Conservation (phyloP, 2,113 vertebrate species). For the Passerina amoena region DNA sequence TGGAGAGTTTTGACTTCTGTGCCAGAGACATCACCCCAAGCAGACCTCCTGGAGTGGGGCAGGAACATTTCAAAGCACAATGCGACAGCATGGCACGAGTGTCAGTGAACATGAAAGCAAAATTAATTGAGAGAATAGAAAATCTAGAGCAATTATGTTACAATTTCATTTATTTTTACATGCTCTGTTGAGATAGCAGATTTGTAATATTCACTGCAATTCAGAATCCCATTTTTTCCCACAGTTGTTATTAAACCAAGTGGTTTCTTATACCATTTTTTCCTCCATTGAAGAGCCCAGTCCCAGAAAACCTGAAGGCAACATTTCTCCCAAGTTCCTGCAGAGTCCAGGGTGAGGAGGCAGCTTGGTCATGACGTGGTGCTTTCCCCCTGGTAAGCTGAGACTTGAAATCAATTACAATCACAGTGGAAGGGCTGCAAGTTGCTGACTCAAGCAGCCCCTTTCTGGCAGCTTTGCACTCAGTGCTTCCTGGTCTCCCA, state of each 20-base stretch:
- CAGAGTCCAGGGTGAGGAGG: neutral
- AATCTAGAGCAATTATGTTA: neutral
- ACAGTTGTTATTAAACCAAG: neutral
- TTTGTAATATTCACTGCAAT: neutral
- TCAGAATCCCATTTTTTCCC: neutral
- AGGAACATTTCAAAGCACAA: neutral
- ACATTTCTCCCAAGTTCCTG: neutral
- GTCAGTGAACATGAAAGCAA: neutral
- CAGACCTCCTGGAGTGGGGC: neutral
- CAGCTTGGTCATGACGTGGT: neutral
- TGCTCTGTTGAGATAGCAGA: neutral
- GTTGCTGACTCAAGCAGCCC: neutral
- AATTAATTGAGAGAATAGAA: conserved; percentile 15
- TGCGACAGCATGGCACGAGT: neutral
- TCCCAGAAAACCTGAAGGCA: neutral
- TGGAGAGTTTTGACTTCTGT: neutral
- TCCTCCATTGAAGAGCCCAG: neutral
- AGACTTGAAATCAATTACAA: neutral
- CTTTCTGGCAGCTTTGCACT: neutral
- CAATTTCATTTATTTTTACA: neutral
- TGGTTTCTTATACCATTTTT: neutral
- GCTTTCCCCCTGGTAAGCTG: neutral
- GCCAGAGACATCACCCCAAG: neutral
- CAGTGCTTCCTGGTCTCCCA: neutral
- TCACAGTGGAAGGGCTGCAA: neutral